phyloP scores from a whole-genome alignment of 2,797 vertebrate genomes.

The Lepus oiostolus region DNA sequence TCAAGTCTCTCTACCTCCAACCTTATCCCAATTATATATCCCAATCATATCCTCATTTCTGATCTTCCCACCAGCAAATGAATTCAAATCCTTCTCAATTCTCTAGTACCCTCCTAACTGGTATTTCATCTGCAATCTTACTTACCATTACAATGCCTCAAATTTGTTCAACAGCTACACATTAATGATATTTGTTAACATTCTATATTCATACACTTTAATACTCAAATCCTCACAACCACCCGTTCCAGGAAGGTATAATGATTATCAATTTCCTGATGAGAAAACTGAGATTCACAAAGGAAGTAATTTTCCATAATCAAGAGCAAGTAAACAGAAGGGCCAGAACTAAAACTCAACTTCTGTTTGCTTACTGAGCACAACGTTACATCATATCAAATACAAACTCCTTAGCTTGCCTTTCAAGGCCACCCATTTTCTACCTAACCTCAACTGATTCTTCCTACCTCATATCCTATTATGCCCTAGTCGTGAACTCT shows the following conservation, averaged over 20 bases:
- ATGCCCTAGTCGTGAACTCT: slow-evolving; percentile 7
- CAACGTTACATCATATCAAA: slow-evolving; percentile 53
- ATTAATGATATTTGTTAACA: slow-evolving; percentile 28
- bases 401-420: slow-evolving; percentile 60
- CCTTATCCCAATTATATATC: background rate
- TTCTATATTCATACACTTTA: slow-evolving; percentile 42
- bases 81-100: slow-evolving; percentile 26
- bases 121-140: slow-evolving; percentile 1
- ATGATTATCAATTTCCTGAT: slow-evolving; percentile 69
- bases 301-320: slow-evolving; percentile 67
- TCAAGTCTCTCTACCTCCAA: background rate
- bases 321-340: slow-evolving; percentile 43
- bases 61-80: slow-evolving; percentile 40
- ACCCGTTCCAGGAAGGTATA: slow-evolving; percentile 55
- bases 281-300: slow-evolving; percentile 64
- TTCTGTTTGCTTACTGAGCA: slow-evolving; percentile 71
- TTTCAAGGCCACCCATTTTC: slow-evolving; percentile 68
- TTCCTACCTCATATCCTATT: slow-evolving; percentile 3
- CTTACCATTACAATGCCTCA: background rate
- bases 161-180: background rate
- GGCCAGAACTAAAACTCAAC: slow-evolving; percentile 54
- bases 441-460: slow-evolving; percentile 30
- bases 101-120: background rate
- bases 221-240: slow-evolving; percentile 33
- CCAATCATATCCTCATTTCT: background rate